phyloP scores from a whole-genome alignment of 1,140 invertebrate species.

The Bacillus rossius region DNA sequence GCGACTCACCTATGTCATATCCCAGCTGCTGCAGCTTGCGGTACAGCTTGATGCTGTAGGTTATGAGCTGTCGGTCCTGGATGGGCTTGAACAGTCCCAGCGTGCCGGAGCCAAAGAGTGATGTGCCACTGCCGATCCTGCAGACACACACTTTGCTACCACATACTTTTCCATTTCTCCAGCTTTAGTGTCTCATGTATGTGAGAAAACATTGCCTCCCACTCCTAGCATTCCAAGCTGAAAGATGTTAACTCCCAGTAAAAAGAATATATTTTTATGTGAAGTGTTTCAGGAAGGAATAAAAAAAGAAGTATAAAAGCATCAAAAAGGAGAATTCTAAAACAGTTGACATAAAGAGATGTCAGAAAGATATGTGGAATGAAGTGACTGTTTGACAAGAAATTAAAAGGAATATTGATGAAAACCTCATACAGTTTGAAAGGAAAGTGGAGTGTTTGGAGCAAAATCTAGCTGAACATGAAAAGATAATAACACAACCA shows the following conservation, averaged over 20 bases:
- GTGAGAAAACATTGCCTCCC: not conserved
- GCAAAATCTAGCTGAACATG: too few species aligned
- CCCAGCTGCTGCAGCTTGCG: constrained; percentile 54
- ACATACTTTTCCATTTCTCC: not conserved
- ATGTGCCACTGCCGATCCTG: constrained; percentile 59
- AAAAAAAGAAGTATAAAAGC: not conserved
- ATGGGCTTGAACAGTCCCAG: constrained; percentile 55
- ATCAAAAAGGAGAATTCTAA: too few species aligned
- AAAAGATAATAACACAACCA: too few species aligned
- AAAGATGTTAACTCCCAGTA: not conserved
- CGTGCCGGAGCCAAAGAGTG: constrained; percentile 59
- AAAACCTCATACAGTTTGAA: too few species aligned
- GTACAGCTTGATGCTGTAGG: constrained; percentile 58
- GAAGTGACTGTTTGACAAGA: too few species aligned
- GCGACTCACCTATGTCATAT: constrained; percentile 48
- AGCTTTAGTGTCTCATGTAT: not conserved
- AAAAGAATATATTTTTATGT: not conserved
- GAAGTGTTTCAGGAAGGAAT: too few species aligned
- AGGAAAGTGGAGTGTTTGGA: too few species aligned
- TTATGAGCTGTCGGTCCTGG: constrained; percentile 51
- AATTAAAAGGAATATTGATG: too few species aligned
- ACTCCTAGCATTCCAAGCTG: not conserved
- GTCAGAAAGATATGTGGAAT: too few species aligned
- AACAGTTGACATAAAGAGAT: too few species aligned
- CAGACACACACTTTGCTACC: too few species aligned